Evolutionary conservation across 2,113 vertebrate species (phyloP), one percentile per base, ranked within the genome.

Genomic region (Chamaetylas fuelleborni): DNA sequence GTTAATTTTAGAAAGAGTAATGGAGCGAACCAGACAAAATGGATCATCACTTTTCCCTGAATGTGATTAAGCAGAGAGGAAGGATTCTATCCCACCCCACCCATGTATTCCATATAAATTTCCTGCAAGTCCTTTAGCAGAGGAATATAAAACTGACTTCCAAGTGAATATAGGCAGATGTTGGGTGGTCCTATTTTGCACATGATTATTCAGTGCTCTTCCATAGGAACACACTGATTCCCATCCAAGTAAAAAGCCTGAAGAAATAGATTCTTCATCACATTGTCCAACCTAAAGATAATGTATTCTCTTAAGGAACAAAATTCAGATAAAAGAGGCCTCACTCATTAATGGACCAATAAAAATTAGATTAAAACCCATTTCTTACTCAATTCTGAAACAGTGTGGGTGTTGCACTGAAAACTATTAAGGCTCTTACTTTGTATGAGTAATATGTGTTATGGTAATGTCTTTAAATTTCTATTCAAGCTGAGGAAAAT

Each of bases 1-100:
- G 96, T 93, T 94, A 97, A 97, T 95, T 96, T 97, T 97, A 97
- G 96, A 95, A 85, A 66, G 91, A 97, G 92, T 97, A 96, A 95
- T 95, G 73, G 95, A 93, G 71, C 82, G 33, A 96, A 90, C 62
- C 89, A 97, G 90, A 96, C 95, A 95, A 86, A 94, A 94, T 95
- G 96, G 95, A 96, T 97, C 93, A 93, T 92, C 18, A 2, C 80
- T 88, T 76, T 97, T 71, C 69, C 86, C 92, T 96, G 89, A 91
- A 94, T 95, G 67, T 97, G 95, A 96, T 97, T 97, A 96, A 96
- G 93, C 62, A 89, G 95, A 97, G 85, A 96, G 95, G 96, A 97
- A 97, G 91, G 85, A 95, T 97, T 95, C 96, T 91, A 91, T 96
- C 93, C 92, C 95, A 96, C 96, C 95, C 96, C 93, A 97, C 96